phyloP scores from a whole-genome alignment of 1,140 invertebrate species.

The Ylistrum balloti region DNA sequence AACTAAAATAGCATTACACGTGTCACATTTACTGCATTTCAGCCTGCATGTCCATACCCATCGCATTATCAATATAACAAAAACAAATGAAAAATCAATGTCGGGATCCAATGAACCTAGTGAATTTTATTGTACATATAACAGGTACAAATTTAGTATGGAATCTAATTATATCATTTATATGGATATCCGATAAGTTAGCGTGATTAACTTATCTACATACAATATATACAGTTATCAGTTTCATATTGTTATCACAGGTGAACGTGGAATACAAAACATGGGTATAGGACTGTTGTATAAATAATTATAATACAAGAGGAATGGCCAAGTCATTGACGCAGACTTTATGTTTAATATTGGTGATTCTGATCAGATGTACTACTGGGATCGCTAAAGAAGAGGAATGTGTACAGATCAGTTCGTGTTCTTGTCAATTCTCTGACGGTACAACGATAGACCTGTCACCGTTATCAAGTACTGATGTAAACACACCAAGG shows the following conservation, averaged over 20 bases:
- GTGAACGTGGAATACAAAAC: neutral
- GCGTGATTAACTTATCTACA: neutral
- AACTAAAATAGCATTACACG: too few species aligned
- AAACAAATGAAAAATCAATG: too few species aligned
- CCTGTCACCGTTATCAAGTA: constrained; percentile 16
- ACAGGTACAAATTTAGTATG: too few species aligned
- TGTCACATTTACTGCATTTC: too few species aligned
- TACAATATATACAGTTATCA: neutral
- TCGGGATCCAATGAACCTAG: too few species aligned
- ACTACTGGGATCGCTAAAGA: neutral
- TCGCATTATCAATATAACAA: too few species aligned
- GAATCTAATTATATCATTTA: neutral
- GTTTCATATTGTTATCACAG: constrained; percentile 4
- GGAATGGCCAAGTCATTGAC: neutral
- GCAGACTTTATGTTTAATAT: neutral
- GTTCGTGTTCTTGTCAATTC: neutral
- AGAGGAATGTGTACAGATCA: neutral
- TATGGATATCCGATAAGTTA: neutral
- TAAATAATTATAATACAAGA: neutral
- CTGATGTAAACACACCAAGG: neutral
- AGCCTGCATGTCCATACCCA: too few species aligned
- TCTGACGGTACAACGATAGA: neutral
- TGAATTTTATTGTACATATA: too few species aligned
- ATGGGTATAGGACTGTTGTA: too few species aligned
- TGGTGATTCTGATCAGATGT: neutral